A percentile compares a stretch with the other conserved stretches of the same genome.
These are phyloP conservation scores for Smittia sp. DNA, from an alignment of 2,888 invertebrate species.

Conservation along the genomic window DNA sequence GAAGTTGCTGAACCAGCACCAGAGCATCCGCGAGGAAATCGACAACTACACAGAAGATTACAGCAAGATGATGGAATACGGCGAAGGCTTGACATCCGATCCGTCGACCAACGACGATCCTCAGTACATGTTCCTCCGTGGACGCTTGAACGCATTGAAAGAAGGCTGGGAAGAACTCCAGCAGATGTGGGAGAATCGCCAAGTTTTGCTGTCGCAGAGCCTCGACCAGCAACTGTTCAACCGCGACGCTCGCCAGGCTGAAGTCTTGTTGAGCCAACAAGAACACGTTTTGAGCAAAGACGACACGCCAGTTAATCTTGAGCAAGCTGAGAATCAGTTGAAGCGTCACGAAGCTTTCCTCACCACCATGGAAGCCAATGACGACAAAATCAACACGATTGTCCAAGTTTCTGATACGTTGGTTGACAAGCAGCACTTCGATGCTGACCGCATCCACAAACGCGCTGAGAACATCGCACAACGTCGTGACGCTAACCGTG, in stretches of 20 bases:
- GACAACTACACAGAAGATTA: conserved; percentile 99
- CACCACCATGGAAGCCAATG: conserved; percentile 99
- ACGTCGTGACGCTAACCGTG: conserved; percentile 83
- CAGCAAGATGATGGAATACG: conserved; percentile 99
- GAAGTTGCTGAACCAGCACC: conserved; percentile 93
- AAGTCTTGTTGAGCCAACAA: conserved; percentile 95
- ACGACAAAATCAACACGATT: conserved; percentile 97
- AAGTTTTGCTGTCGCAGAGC: conserved; percentile 89
- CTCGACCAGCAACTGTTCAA: conserved; percentile 93
- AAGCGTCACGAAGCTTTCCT: conserved; percentile 98
- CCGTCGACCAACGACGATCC: conserved; percentile 90
- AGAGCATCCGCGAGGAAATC: conserved; percentile 97
- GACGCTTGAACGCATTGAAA: conserved; percentile 94
- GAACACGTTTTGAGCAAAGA: conserved; percentile 97
- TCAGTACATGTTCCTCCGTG: conserved; percentile 99
- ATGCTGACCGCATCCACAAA: conserved; percentile 92
- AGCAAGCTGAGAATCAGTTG: conserved; percentile 95
- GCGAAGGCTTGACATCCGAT: conserved; percentile 87
- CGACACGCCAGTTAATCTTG: conserved; percentile 90
- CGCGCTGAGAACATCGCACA: conserved; percentile 94
- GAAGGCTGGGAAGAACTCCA: conserved; percentile 99
- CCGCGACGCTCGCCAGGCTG: conserved; percentile 95
- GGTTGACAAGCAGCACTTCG: conserved; percentile 91
- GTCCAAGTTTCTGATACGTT: conserved; percentile 90
- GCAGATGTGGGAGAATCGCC: conserved; percentile 99